phyloP scores from a whole-genome alignment of 2,888 invertebrate genomes.

The Ennomos fuscantarius region DNA sequence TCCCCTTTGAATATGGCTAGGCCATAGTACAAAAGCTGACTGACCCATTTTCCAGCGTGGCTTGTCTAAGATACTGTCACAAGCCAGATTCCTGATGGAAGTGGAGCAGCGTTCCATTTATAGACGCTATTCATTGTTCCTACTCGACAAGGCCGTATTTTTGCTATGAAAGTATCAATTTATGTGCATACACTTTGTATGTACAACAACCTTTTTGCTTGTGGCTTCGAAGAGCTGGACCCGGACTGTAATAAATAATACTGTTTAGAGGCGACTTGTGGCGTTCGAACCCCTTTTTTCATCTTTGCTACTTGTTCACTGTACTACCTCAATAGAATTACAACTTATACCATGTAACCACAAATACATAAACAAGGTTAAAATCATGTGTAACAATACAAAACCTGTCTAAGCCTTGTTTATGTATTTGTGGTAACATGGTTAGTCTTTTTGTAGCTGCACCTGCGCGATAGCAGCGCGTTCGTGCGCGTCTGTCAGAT shows the following conservation, averaged over 20 bases:
- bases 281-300: too few species aligned
- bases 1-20: conserved; percentile 33
- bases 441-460: too few species aligned
- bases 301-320: too few species aligned
- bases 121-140: conserved; percentile 29
- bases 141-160: conserved; percentile 1
- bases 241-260: not conserved
- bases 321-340: too few species aligned
- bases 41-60: conserved; percentile 39
- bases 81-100: conserved; percentile 30
- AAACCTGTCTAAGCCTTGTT: too few species aligned
- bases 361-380: too few species aligned
- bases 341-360: too few species aligned
- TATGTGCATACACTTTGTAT: conserved; percentile 3
- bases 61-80: conserved; percentile 40
- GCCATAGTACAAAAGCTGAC: conserved; percentile 32
- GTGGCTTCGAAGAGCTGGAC: not conserved
- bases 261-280: not conserved
- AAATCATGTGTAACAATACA: too few species aligned
- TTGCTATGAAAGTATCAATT: conserved; percentile 9
- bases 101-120: conserved; percentile 34
- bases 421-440: too few species aligned
- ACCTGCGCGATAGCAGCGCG: too few species aligned
- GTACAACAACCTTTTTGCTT: not conserved
- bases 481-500: too few species aligned